Percentiles rank a stretch among this genome's conserved stretches.
Evolutionary conservation across 2,113 vertebrate species (phyloP).

Genomic region (Corynorhinus townsendii): DNA sequence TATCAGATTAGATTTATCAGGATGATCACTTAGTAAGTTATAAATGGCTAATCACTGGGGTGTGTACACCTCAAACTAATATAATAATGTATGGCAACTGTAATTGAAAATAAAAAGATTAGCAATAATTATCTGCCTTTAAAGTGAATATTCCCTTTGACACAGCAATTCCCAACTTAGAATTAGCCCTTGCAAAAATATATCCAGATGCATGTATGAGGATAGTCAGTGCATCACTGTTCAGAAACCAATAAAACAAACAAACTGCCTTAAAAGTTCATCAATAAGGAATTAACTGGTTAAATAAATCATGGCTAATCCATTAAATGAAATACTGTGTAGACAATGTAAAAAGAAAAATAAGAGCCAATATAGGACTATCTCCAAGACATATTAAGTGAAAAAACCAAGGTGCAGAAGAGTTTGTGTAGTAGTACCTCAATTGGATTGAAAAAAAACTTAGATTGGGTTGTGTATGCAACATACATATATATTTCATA

Average conservation of each 20-base stretch:
- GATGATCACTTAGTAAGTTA: neutral
- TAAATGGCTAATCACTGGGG: neutral
- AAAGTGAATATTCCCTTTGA: neutral
- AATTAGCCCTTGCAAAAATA: neutral
- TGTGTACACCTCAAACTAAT: neutral
- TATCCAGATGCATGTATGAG: neutral
- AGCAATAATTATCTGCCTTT: neutral
- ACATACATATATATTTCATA: neutral
- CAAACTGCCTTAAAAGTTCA: neutral
- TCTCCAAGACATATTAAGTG: neutral
- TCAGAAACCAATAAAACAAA: conserved; percentile 24
- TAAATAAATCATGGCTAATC: neutral
- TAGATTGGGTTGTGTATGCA: neutral
- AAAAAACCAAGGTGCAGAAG: neutral
- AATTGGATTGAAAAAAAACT: neutral
- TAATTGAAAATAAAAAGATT: neutral
- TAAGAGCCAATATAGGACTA: neutral
- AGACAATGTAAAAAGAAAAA: neutral
- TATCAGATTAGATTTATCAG: neutral
- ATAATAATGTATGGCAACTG: neutral
- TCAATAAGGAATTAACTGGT: neutral
- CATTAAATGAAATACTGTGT: neutral
- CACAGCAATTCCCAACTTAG: neutral
- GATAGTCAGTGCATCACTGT: neutral
- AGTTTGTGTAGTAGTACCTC: neutral